Evolutionary conservation across 2,113 vertebrate species (phyloP).

Genomic region (Anarhynchus alexandrinus): DNA sequence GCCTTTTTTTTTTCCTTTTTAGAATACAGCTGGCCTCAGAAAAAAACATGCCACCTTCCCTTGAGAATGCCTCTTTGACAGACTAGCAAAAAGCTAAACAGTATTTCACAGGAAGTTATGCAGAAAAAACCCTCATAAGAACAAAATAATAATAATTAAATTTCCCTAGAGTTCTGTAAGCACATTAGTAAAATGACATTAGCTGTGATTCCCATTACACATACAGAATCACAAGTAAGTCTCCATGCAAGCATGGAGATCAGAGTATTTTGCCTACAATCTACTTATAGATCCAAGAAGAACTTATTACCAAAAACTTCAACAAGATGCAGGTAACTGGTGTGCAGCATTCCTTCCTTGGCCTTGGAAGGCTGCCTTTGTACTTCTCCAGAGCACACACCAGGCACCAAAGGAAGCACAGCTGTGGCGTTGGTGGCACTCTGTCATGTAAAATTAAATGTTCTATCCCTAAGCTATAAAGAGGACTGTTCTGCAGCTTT

Average conservation of each 20-base stretch:
- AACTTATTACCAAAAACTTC: neutral
- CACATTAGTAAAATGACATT: neutral
- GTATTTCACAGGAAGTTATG: neutral
- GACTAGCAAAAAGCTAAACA: neutral
- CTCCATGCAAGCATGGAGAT: neutral
- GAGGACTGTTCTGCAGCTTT: neutral
- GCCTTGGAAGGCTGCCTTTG: neutral
- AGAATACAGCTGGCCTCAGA: neutral
- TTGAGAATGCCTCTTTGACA: neutral
- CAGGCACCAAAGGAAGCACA: neutral
- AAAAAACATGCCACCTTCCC: neutral
- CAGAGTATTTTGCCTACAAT: neutral
- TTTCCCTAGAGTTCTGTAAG: neutral
- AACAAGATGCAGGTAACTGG: neutral
- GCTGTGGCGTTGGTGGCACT: neutral
- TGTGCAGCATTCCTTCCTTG: neutral
- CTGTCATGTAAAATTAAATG: neutral
- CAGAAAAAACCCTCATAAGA: neutral
- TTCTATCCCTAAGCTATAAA: neutral
- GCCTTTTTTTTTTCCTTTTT: neutral
- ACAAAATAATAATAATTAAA: neutral
- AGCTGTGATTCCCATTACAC: neutral
- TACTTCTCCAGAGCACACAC: rapidly evolving
- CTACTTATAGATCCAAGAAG: neutral
- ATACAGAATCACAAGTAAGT: neutral